A percentile compares a stretch with the other conserved stretches of the same genome.
Conservation (phyloP, 2,888 invertebrate species). For the Pyrocoelia pectoralis region DNA sequence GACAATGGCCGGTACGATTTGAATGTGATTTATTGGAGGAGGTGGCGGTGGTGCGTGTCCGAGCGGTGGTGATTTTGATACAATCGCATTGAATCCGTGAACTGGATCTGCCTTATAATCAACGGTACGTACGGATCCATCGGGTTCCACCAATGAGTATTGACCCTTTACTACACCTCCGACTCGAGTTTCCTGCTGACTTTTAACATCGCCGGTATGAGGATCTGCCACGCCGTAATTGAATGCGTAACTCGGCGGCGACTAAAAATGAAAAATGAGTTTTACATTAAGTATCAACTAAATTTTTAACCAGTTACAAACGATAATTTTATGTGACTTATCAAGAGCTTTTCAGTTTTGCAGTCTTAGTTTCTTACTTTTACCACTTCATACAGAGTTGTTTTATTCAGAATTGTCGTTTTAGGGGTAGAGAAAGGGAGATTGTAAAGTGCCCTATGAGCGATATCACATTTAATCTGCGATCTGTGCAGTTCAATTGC, state of each 20-base stretch:
- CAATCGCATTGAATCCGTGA: constrained; percentile 67
- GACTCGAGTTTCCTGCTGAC: constrained; percentile 68
- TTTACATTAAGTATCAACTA: too few species aligned
- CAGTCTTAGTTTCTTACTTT: too few species aligned
- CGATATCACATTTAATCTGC: too few species aligned
- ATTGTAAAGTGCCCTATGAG: too few species aligned
- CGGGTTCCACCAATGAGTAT: constrained; percentile 59
- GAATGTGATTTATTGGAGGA: constrained; percentile 44
- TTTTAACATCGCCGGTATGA: constrained; percentile 69
- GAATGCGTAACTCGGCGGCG: constrained; percentile 67
- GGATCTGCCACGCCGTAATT: constrained; percentile 71
- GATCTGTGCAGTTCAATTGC: too few species aligned
- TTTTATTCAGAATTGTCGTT: too few species aligned
- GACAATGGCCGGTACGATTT: constrained; percentile 46
- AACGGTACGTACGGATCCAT: constrained; percentile 59
- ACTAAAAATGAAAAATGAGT: constrained; percentile 50
- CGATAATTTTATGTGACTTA: too few species aligned
- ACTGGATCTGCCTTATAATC: constrained; percentile 67
- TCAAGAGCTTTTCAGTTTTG: too few species aligned
- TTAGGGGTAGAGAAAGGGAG: too few species aligned
- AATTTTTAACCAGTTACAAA: too few species aligned
- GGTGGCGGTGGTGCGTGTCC: constrained; percentile 62
- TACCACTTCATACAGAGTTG: too few species aligned
- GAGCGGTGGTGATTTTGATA: constrained; percentile 64
- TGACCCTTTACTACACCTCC: constrained; percentile 68